Conservation (phyloP, 2,888 invertebrate genomes). For the Aproaerema taeniolella region DNA sequence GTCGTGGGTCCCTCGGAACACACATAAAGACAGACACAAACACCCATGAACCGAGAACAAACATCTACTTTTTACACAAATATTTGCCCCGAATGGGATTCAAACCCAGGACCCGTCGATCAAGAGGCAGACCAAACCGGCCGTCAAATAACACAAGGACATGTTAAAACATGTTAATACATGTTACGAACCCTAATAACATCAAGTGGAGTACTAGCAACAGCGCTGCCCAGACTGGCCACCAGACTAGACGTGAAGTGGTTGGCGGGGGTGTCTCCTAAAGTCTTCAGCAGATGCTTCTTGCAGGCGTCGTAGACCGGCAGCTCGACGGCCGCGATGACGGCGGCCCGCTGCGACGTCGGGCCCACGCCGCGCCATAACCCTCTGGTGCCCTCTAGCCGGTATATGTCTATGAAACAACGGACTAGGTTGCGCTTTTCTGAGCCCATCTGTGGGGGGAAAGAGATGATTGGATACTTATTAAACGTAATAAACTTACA, state of each 20-base stretch:
- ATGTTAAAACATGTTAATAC: no score
- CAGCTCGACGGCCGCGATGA: slow-evolving; percentile 95
- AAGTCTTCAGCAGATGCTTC: slow-evolving; percentile 79
- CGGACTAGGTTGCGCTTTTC: slow-evolving; percentile 81
- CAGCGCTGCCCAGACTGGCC: slow-evolving; percentile 94
- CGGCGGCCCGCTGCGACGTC: slow-evolving; percentile 94
- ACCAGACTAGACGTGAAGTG: slow-evolving; percentile 94
- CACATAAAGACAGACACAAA: no score
- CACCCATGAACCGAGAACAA: no score
- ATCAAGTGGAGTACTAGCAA: slow-evolving; percentile 96
- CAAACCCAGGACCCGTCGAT: no score
- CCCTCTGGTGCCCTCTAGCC: slow-evolving; percentile 88
- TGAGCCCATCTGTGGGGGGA: slow-evolving; percentile 57
- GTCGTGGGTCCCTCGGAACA: no score
- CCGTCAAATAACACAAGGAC: no score
- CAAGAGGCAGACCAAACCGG: no score
- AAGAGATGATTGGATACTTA: no score
- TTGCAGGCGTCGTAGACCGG: slow-evolving; percentile 96
- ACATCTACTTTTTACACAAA: no score
- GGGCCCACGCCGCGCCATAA: slow-evolving; percentile 96
- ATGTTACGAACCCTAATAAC: slow-evolving; percentile 96
- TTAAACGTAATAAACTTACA: no score
- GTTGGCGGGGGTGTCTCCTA: slow-evolving; percentile 89
- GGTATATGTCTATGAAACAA: slow-evolving; percentile 90
- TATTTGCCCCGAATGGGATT: no score